Conservation (phyloP, 2,797 vertebrate genomes). For the Coendou prehensilis region DNA sequence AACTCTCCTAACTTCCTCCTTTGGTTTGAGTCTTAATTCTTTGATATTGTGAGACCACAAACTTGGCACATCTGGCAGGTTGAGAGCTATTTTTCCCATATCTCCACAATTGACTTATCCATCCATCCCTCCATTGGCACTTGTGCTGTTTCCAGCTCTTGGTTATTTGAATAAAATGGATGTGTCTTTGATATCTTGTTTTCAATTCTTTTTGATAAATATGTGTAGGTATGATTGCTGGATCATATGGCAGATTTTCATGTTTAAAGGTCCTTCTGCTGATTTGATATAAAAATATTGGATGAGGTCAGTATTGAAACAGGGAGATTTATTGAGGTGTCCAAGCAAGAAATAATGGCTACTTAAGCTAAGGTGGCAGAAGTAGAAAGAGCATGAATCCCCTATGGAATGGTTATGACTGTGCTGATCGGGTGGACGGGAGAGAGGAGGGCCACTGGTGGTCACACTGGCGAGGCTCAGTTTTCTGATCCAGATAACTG, state of each 20-base stretch:
- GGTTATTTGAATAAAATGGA: background rate
- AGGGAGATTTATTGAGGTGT: background rate
- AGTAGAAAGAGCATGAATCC: background rate
- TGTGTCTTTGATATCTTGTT: background rate
- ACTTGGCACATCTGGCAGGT: background rate
- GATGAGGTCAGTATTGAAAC: background rate
- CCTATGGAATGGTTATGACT: too few species aligned
- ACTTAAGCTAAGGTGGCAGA: background rate
- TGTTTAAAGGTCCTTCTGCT: background rate
- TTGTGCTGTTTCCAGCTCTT: background rate
- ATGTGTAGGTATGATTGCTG: background rate
- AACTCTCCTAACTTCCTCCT: background rate
- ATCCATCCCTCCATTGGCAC: background rate
- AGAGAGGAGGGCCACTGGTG: background rate
- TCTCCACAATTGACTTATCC: background rate
- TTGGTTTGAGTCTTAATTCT: background rate
- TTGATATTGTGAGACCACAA: background rate
- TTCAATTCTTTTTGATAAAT: constrained; percentile 3
- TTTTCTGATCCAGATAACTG: background rate
- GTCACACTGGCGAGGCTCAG: background rate
- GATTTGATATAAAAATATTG: background rate
- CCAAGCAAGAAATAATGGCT: background rate
- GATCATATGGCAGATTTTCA: background rate
- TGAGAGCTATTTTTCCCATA: background rate
- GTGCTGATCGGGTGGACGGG: background rate